Base-by-base conservation (phyloP, 2,888 invertebrate species). In the Cataglyphis cursor region DNA sequence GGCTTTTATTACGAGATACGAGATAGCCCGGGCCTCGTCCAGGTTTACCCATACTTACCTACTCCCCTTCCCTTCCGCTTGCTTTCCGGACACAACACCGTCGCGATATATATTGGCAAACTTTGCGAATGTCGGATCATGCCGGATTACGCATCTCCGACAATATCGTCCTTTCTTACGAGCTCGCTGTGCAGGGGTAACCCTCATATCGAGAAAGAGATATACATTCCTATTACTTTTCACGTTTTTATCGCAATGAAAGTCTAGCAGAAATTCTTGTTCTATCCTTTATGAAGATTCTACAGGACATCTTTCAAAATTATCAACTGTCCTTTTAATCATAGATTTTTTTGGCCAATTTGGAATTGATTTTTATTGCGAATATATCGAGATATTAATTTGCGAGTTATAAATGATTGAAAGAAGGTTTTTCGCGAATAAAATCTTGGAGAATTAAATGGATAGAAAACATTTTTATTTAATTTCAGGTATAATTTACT, bases 1-100 rank as follows among this genome's bases (percentile, higher is more conserved):
- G 84, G 90, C 91, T 92, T 92, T 91, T 92, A 92, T 91, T 92
- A 91, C 92, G 87, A 92, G 92, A 92, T 91, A 90, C 90, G 89
- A 92, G 89, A 92, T 91, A 91, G 89, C 87, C 89, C 51, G 21
- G 35, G 41, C 70, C 51, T 59, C 81, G 78, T 70, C 75, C 83
- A 38, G 68, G 65, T 70, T 61, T 72, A 65, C 44, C 78, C 73
- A 54, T 78, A 64, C 62, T 74, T 41, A 35, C 28, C 64, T 73
- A 15, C 54, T n/a, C 51, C 8, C 8, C 8, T n/a, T 51, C 62
- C 85, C 72, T 54, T 61, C 65, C 66, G 31, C 15, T 64, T 51
- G 81, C 73, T 80, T 80, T 65, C 81, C 83, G 80, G 61, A 48
- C 81, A 28, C 81, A 68, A 73, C 59, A 75, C 84, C 84, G 83